Conservation (phyloP, 2,113 vertebrate species). For the Oreochromis tanganicae region DNA sequence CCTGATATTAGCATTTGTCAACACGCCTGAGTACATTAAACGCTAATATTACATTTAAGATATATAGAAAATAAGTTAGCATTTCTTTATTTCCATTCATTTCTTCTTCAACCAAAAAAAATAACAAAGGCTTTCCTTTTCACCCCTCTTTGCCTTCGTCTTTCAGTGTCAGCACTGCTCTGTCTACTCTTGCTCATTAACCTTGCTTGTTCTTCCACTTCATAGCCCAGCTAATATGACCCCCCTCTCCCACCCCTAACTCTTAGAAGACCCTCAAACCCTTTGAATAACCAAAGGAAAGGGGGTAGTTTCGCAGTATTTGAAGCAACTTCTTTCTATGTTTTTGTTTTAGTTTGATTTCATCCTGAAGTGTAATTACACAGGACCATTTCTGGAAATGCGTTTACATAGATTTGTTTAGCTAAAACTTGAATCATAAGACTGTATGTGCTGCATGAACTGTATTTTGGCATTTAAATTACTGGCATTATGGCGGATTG, state of each 20-base stretch:
- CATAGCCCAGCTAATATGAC: slow-evolving; percentile 65
- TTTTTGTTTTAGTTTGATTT: background rate
- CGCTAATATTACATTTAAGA: background rate
- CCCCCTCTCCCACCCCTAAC: background rate
- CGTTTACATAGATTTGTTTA: background rate
- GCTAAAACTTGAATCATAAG: background rate
- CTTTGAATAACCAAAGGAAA: slow-evolving; percentile 55
- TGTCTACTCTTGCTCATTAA: slow-evolving; percentile 75
- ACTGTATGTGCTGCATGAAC: background rate
- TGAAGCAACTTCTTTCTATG: background rate
- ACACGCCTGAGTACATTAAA: background rate
- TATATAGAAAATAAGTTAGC: background rate
- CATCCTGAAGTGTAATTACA: background rate
- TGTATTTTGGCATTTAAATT: background rate
- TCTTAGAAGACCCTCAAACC: slow-evolving; percentile 43
- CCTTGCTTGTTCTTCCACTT: slow-evolving; percentile 77
- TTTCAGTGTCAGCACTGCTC: slow-evolving; percentile 68
- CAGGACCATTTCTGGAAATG: background rate
- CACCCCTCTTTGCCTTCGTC: slow-evolving; percentile 48
- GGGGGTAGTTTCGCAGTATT: slow-evolving; percentile 43
- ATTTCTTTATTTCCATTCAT: background rate
- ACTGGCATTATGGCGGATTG: background rate
- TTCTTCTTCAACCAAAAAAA: slow-evolving; percentile 19
- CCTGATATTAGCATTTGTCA: slow-evolving; percentile 15
- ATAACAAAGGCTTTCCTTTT: slow-evolving; percentile 42